Evolutionary conservation across 1,140 invertebrate species (phyloP), one percentile per base, ranked within the genome.

Genomic region (Notospermus geniculatus): DNA sequence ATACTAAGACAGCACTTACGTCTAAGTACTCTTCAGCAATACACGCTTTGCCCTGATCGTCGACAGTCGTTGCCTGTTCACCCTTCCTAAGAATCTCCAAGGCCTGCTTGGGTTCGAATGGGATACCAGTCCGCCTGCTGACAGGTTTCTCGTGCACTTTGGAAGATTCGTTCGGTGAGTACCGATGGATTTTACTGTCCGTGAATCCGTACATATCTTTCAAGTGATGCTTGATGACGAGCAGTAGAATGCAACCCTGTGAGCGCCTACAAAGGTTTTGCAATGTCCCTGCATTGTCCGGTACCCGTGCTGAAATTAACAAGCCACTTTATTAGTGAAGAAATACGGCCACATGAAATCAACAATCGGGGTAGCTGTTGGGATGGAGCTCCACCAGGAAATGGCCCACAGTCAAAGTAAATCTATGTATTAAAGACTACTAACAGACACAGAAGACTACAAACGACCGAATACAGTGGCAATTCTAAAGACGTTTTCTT

Each of bases 71-170:
- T 79, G n/a, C 80, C 13, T 86, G 84, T 30, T 88, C 86, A 72
- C 89, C 86, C 17, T 91, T 82, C 84, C 67, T 87, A 86, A 81
- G 54, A 9, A 77, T 65, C 70, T 91, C 87, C 57, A 97, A 80
- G 0, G 91, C 95, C 25, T 88, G 87, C 78, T 91, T 91, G 15
- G 95, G 95, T 76, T 91, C 90, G 81, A 97, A 98, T 56, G 86
- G 85, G 1, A 88, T 80, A 72, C 89, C 89, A 63, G 82, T 87
- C 76, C 91, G 90, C 52, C 93, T 86, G 19, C 64, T 72, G 64
- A 88, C 90, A 23, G 91, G 88, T 79, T 98, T 98, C 78, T 99
- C 97, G 82, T 96, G 97, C 7, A 95, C 87, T 84, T 98, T 98
- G 22, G 91, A 91, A 27, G 88, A 85, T 79, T 99, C 97, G 39